Evolutionary conservation across 2,797 vertebrate species (phyloP), one percentile per base, ranked within the genome.

Genomic region (Echiichthys vipera): DNA sequence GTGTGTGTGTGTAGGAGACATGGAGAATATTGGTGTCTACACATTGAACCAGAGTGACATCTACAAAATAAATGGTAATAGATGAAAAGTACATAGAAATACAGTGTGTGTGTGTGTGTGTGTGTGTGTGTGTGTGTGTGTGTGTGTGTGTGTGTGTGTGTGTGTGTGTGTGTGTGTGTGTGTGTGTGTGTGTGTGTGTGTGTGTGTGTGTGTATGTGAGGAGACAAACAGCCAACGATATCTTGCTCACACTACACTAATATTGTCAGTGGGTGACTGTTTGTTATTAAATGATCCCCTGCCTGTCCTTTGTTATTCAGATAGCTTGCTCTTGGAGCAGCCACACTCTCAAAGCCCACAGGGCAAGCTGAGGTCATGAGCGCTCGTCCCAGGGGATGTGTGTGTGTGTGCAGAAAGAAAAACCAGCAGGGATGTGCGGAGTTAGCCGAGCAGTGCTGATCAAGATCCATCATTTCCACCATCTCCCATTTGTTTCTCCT

Each of bases 351-450:
- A 88, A 86, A 89, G 74, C 78, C 69, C 80, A 81, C 65, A 74
- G 87, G 87, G 89, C 87, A 87, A 78, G 65, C 76, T 27, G 50
- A 86, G 93, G 91, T 92, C 92, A 90, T 59, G 42, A 76, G 65
- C 76, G 36, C 74, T 40, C 25, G 25, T 84, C 81, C 80, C 86
- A 45, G n/a, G 68, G 77, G 76, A 64, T n/a, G 56, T 36, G 66
- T 47, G 59, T 55, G 50, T 29, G 74, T 53, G 51, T 58, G 68
- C 57, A 68, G 58, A 57, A 72, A 32, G 18, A 37, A 67, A 69
- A 70, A 65, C 12, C 58, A 71, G 58, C 32, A n/a, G 25, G 72
- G 65, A 62, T 81, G 76, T 77, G 73, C 61, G 75, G 55, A 77
- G 61, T 81, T 74, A 83, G 76, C 69, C 67, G 54, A 80, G 65